Evolutionary conservation across 2,113 vertebrate genomes (phyloP).

Genomic region (Marmota flaviventris): DNA sequence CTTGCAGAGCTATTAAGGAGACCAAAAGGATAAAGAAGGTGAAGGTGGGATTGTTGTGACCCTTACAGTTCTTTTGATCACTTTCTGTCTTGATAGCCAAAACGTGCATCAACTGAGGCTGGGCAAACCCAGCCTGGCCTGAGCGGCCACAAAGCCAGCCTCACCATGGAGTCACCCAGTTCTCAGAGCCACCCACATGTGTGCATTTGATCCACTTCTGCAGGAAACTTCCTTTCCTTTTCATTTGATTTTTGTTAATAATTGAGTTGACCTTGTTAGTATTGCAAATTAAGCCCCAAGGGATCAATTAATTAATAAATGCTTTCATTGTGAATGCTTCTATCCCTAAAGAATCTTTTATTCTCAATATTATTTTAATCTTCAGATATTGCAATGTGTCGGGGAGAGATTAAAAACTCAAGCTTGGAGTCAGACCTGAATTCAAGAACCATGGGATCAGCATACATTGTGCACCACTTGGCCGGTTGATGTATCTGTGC

Average conservation of each 20-base stretch:
- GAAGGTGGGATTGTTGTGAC: rapidly evolving
- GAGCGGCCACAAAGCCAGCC: background rate
- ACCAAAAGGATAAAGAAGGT: rapidly evolving
- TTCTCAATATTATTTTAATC: background rate
- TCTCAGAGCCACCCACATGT: background rate
- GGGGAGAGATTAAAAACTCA: background rate
- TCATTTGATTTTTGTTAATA: background rate
- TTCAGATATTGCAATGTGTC: background rate
- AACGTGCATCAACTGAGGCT: background rate
- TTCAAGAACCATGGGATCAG: background rate
- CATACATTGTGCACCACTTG: background rate
- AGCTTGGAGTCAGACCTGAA: background rate
- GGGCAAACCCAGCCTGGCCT: background rate
- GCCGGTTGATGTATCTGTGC: background rate
- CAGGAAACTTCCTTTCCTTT: background rate
- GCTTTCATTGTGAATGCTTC: background rate
- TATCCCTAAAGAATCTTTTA: background rate
- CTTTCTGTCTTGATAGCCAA: background rate
- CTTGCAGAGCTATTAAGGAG: background rate
- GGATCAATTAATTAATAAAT: background rate
- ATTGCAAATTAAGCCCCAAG: slow-evolving; percentile 33
- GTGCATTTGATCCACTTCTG: background rate
- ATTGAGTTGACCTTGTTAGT: background rate
- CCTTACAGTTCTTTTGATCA: background rate
- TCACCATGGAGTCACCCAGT: rapidly evolving